Base-by-base conservation (phyloP, 1,140 invertebrate genomes). In the Dinothrombium tinctorium region DNA sequence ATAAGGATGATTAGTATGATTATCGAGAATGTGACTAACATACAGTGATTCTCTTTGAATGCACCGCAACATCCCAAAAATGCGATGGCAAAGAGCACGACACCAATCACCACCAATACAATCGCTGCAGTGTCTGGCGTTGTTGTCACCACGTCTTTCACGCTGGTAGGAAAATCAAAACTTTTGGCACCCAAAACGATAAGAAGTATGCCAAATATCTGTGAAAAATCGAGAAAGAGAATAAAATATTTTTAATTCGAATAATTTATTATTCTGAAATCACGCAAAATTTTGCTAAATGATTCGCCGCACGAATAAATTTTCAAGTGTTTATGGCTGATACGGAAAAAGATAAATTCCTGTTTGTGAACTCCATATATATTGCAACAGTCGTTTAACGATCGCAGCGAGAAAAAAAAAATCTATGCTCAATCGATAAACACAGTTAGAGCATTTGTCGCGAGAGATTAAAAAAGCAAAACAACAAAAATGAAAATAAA, bases 41-140 rank as follows among this genome's bases (percentile, higher is more conserved):
- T 67, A 56, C 76, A 75, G 49, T 72, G 67, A 40, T 73, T 80
- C 55, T 82, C 77, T 54, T 74, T 69, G 51, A 81, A 66, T 8
- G 80, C 78, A 28, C 80, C 80, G 54, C 80, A 80, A 52, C 80
- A 84, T 24, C 80, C 80, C 26, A 83, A 57, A 59, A 83, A 81
- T 40, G 76, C 77, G 45, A 83, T 65, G 39, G 82, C 59, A 58
- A 82, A 81, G 50, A 82, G 73, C 47, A 79, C 64, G 19, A 69
- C 69, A 33, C 80, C 79, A 39, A 73, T 69, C n/a, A 68, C 67
- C 44, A 84, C 77, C 29, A 83, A 59, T 28, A 79, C 56, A 28
- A 49, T 42, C 3, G 51, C 44, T 8, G 49, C 42, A 14, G 14
- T 33, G 33, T 43, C 37, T 9, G 25, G 37, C 14, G 17, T 7